Percentiles rank a stretch among this genome's conserved stretches.
Evolutionary conservation across 2,797 vertebrate species (phyloP).

Genomic region (Crypturellus tataupa): DNA sequence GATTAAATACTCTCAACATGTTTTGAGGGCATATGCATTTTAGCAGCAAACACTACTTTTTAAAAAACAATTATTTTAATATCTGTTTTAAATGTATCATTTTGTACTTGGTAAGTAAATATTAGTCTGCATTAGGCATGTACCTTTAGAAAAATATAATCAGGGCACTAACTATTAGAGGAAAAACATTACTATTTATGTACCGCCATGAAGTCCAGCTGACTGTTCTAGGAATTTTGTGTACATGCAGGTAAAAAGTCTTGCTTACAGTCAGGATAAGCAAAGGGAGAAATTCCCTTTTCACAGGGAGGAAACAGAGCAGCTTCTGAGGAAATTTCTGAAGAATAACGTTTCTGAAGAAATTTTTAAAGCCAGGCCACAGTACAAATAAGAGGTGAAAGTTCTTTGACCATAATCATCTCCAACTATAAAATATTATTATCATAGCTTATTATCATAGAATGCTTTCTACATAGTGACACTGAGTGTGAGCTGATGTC

Average conservation of each 20-base stretch:
- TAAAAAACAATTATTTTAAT: not conserved
- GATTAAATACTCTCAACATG: not conserved
- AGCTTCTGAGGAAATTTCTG: not conserved
- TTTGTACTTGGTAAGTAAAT: not conserved
- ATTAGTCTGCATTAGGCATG: accelerated
- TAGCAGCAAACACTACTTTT: not conserved
- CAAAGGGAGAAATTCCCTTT: not conserved
- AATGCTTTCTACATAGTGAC: not conserved
- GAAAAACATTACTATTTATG: not conserved
- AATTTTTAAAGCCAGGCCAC: not conserved
- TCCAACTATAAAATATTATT: not conserved
- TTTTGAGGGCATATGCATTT: not conserved
- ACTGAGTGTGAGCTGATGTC: not conserved
- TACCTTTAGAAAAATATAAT: not conserved
- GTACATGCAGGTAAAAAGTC: not conserved
- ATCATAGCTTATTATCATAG: not conserved
- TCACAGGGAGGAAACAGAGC: not conserved
- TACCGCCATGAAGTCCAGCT: not conserved
- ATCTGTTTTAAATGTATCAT: not conserved
- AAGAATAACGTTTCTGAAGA: not conserved
- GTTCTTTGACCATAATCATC: not conserved
- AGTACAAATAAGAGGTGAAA: not conserved
- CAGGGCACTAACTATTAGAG: not conserved
- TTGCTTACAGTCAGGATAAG: not conserved
- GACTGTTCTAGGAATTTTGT: not conserved